These are phyloP conservation scores for Stenichneumon culpator DNA, from an alignment of 2,888 invertebrate genomes.

Conservation along the genomic window DNA sequence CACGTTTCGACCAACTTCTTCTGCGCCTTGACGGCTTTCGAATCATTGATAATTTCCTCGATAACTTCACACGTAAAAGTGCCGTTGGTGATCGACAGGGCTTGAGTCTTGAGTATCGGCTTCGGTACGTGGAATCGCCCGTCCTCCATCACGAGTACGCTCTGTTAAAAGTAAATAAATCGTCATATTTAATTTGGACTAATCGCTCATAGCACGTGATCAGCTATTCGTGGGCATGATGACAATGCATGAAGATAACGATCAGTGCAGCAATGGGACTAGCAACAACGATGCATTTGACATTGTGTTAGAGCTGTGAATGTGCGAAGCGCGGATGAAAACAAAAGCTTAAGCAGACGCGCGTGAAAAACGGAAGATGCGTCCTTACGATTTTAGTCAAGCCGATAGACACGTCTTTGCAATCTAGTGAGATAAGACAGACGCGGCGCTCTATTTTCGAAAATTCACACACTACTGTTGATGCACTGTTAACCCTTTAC, in stretches of 20 bases:
- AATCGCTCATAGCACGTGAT: not conserved
- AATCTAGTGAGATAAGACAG: no score
- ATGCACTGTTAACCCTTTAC: no score
- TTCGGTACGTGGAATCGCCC: slow-evolving; percentile 82
- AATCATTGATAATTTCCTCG: slow-evolving; percentile 48
- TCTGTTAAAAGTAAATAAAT: slow-evolving; percentile 75
- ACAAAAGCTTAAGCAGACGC: no score
- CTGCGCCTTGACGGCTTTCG: slow-evolving; percentile 23
- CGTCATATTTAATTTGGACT: not conserved
- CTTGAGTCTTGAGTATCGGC: slow-evolving; percentile 85
- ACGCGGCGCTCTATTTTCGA: no score
- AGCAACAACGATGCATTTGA: not conserved
- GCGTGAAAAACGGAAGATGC: no score
- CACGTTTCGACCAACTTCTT: slow-evolving; percentile 53
- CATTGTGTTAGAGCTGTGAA: not conserved
- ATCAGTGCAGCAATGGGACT: not conserved
- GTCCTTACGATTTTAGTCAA: no score
- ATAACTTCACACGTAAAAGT: slow-evolving; percentile 84
- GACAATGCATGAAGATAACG: not conserved
- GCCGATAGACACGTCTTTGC: no score
- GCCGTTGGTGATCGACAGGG: slow-evolving; percentile 86
- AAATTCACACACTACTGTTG: no score
- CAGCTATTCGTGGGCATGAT: not conserved
- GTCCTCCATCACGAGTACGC: slow-evolving; percentile 85
- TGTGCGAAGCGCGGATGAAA: not conserved